Evolutionary conservation across 2,888 invertebrate species (phyloP), one percentile per base, ranked within the genome.

Genomic region (Pyrrhia umbra): DNA sequence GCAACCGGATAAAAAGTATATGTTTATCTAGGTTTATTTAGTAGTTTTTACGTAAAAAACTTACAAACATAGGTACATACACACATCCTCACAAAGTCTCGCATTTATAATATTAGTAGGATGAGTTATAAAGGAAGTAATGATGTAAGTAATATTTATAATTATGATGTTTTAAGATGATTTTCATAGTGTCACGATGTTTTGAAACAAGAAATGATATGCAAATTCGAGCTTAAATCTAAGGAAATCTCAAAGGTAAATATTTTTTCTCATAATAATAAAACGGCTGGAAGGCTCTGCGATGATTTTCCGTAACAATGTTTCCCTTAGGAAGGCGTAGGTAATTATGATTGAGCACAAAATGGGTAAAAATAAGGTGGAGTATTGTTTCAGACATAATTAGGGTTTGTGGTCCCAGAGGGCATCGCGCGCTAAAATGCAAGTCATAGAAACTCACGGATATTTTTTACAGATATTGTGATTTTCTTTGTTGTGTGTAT

Each of bases 341-440:
- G 89, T 94, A 94, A 95, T 95, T 95, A 94, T 94, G 94, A 95
- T 95, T 93, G 94, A 95, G 94, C 93, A 90, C 89, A 92, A 92
- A 94, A 92, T 90, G 92, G 92, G 90, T 95, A 94, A 95, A 95
- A 95, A 95, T 94, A 87, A 92, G 89, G 85, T 77, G 81, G 85
- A 81, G 91, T 87, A 92, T 94, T 95, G 94, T 95, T 94, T 93
- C 92, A 90, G 88, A 87, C 88, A 88, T 94, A 95, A 95, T 95
- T 95, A 94, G 86, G 93, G 94, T 94, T 93, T 93, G 94, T 92
- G 89, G 92, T 91, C 92, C 93, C 94, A 77, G 67, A 75, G 90
- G 92, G 88, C 72, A 68, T 77, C 74, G 71, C 62, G 75, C 68
- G 71, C 60, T 52, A 79, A 85, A 83, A 76, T 85, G 93, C 93